Percentiles rank a stretch among this genome's conserved stretches.
phyloP scores from a whole-genome alignment of 2,113 vertebrate genomes.

The Otus sunia region DNA sequence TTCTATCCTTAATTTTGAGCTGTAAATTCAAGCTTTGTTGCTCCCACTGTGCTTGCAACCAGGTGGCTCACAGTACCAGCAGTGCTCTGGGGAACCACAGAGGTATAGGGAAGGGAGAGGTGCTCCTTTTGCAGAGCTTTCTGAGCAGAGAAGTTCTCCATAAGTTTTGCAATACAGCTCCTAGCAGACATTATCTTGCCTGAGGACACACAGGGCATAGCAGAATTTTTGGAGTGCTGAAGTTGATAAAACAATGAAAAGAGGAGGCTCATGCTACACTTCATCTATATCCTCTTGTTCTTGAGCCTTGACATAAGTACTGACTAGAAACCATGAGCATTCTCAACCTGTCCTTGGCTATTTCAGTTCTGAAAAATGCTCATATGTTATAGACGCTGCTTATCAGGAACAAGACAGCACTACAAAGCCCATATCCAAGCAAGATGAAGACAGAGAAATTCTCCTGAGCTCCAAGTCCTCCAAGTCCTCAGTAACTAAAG shows the following conservation, averaged over 20 bases:
- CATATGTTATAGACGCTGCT: not conserved
- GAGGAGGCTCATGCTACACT: not conserved
- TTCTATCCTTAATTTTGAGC: not conserved
- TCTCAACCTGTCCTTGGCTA: not conserved
- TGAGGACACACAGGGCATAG: not conserved
- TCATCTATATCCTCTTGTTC: not conserved
- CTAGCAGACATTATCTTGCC: not conserved
- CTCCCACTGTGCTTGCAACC: not conserved
- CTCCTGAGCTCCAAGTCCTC: not conserved
- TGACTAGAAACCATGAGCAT: not conserved
- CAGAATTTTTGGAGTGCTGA: not conserved
- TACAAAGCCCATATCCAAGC: not conserved
- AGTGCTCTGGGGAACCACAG: rapidly evolving
- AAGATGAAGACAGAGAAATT: not conserved
- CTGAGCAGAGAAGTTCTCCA: not conserved
- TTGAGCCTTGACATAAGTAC: not conserved
- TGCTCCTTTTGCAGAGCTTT: not conserved
- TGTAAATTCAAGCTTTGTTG: not conserved
- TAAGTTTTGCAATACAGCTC: not conserved
- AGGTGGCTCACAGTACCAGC: not conserved
- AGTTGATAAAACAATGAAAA: not conserved
- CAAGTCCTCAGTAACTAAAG: not conserved
- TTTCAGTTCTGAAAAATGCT: not conserved
- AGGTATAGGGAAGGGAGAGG: not conserved
- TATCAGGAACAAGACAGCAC: not conserved